Evolutionary conservation across 2,113 vertebrate species (phyloP).

Genomic region (Ptilonorhynchus violaceus): DNA sequence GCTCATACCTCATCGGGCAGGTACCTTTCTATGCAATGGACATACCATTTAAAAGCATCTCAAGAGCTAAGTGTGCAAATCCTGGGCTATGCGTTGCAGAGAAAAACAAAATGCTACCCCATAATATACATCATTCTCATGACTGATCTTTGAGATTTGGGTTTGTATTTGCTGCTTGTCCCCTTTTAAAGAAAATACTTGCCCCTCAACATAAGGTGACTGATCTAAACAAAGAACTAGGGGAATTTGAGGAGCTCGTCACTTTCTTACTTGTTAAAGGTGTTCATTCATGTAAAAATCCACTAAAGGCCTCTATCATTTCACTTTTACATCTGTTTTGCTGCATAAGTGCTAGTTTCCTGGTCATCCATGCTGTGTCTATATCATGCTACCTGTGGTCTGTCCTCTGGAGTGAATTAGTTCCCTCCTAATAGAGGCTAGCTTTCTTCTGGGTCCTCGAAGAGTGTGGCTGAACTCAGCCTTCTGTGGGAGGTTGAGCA

Average conservation of each 20-base stretch:
- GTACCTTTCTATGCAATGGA: neutral
- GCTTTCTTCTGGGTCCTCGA: neutral
- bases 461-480: neutral
- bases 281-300: neutral
- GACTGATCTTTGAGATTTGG: neutral
- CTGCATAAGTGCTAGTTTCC: neutral
- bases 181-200: neutral
- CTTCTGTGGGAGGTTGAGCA: neutral
- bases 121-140: neutral
- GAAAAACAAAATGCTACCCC: neutral
- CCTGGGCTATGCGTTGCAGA: neutral
- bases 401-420: neutral
- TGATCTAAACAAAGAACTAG: neutral
- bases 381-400: neutral
- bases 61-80: neutral
- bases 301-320: neutral
- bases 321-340: neutral
- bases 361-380: neutral
- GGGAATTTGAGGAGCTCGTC: neutral
- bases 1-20: neutral
- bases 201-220: neutral
- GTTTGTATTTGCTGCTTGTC: neutral
- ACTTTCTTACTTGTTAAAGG: neutral
- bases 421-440: neutral
- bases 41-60: neutral